Percentiles rank a stretch among this genome's conserved stretches.
phyloP scores from a whole-genome alignment of 2,113 vertebrate genomes.

The Sinocyclocheilus grahami region DNA sequence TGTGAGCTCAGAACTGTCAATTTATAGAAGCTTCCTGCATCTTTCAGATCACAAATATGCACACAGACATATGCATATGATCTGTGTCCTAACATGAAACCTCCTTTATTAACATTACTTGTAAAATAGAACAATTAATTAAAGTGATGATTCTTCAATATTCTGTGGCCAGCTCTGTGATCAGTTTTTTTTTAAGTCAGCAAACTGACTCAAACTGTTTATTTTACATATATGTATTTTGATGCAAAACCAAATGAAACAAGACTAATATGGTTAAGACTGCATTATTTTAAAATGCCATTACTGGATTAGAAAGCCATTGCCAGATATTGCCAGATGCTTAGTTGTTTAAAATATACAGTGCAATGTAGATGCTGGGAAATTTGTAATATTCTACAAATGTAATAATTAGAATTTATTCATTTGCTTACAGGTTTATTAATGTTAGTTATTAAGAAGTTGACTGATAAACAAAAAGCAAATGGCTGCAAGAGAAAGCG shows the following conservation, averaged over 20 bases:
- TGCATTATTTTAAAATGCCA: conserved; percentile 24
- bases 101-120: too few relatives aligned
- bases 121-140: too few relatives aligned
- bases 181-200: conserved; percentile 22
- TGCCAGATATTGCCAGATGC: not conserved
- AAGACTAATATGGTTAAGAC: conserved; percentile 33
- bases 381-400: not conserved
- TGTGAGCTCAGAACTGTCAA: not conserved
- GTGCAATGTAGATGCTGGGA: not conserved
- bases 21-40: not conserved
- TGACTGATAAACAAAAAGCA: conserved; percentile 1
- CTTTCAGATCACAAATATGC: not conserved
- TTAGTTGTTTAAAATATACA: not conserved
- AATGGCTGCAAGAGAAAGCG: not conserved
- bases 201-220: conserved; percentile 1
- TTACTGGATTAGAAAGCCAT: conserved; percentile 23
- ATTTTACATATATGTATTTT: conserved; percentile 19
- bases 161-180: too few relatives aligned
- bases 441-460: conserved; percentile 5
- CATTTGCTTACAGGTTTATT: conserved; percentile 11
- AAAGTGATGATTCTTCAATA: too few relatives aligned
- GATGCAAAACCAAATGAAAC: conserved; percentile 26
- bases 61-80: too few relatives aligned
- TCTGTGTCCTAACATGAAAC: too few relatives aligned
- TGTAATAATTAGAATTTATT: not conserved